These are phyloP conservation scores for Ridgeia piscesae DNA, from an alignment of 1,140 invertebrate genomes.

Conservation along the genomic window DNA sequence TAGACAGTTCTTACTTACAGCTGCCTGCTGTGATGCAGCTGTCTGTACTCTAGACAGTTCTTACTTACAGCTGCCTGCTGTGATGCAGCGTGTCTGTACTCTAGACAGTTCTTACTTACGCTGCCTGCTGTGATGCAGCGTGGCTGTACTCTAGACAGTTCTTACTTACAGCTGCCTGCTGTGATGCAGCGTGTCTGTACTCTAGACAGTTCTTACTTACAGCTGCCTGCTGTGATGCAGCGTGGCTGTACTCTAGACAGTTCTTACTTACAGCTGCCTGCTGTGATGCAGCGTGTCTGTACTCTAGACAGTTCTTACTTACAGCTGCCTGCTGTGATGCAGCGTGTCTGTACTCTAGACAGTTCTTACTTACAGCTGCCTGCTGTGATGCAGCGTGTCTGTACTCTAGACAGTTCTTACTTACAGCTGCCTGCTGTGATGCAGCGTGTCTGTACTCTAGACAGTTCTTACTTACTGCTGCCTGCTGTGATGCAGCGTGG, in stretches of 20 bases:
- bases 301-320: constrained; percentile 73
- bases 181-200: constrained; percentile 67
- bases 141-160: constrained; percentile 73
- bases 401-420: constrained; percentile 74
- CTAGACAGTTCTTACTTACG: constrained; percentile 74
- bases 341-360: constrained; percentile 67
- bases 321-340: constrained; percentile 70
- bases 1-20: constrained; percentile 73
- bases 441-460: constrained; percentile 66
- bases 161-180: constrained; percentile 69
- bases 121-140: constrained; percentile 66
- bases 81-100: constrained; percentile 68
- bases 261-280: constrained; percentile 72
- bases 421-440: constrained; percentile 70
- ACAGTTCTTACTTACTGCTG: constrained; percentile 75
- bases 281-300: constrained; percentile 65
- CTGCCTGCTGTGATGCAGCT: constrained; percentile 67
- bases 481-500: constrained; percentile 65
- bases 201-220: constrained; percentile 74
- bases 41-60: constrained; percentile 72
- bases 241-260: constrained; percentile 70
- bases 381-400: constrained; percentile 64
- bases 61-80: constrained; percentile 69
- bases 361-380: constrained; percentile 74
- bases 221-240: constrained; percentile 66